Evolutionary conservation across 2,888 invertebrate species (phyloP), one percentile per base, ranked within the genome.

Genomic region (Caenorhabditis macrosperma): DNA sequence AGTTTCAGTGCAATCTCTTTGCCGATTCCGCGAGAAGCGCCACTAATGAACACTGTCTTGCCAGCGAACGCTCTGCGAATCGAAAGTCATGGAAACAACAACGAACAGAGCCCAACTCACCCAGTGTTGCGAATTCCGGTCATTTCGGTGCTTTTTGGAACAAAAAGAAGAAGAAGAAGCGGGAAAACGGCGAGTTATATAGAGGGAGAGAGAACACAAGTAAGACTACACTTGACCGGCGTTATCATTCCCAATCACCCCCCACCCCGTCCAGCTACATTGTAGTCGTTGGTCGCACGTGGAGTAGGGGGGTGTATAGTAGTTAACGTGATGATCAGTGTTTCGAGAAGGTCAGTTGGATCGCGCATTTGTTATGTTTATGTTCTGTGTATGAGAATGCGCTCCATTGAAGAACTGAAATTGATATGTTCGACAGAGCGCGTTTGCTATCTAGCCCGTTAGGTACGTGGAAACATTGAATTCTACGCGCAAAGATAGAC

Each of bases 1-100:
- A 84, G 55, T 61, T 84, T 84, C 26, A 84, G 59, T n/a, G 77
- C 84, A 46, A 84, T 84, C 46, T 84, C 84, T 55, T 84, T 84
- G 20, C 84, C 84, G 24, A 84, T 84, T 48, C 84, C 84, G 12
- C 84, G 75, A 12, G 84, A 84, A 1, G 84, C 82, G 3, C 84
- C 84, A n/a, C 78, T 82, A 54, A 84, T 84, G 17, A 84, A 52
- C 9, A 78, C 82, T 1, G 84, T 84, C 35, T 74, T 71, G 10
- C 84, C 84, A 17, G 71, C 60, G 44, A 84, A 84, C 15, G 71
- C 69, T 12, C 84, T 84, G 63, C 50, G 78, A 63, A 20, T 1
- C 28, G 33, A 3, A 9, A 35, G 12, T 10, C 1, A 20, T 33
- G 24, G 15, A 12, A 17, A 50, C 35, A 22, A 1, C 2, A 26